phyloP scores from a whole-genome alignment of 2,113 vertebrate genomes.

The Atherinomorus stipes region DNA sequence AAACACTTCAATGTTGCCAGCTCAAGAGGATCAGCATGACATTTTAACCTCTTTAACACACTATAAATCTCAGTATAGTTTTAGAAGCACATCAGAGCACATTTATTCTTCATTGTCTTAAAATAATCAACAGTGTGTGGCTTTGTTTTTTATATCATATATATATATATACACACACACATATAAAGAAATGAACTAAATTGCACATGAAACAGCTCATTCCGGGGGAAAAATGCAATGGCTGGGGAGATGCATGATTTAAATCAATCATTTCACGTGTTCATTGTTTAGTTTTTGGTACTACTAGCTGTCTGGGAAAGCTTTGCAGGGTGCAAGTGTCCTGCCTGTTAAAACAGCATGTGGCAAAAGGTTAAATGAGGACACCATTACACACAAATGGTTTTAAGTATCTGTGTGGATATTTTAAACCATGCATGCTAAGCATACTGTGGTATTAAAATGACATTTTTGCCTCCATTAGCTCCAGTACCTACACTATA shows the following conservation, averaged over 20 bases:
- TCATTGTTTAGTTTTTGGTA: slow-evolving; percentile 7
- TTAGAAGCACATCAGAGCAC: too few species aligned
- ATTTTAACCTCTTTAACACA: too few species aligned
- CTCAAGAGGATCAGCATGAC: too few species aligned
- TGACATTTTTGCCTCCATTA: background rate
- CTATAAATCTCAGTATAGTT: too few species aligned
- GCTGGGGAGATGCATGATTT: background rate
- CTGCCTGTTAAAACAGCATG: slow-evolving; percentile 16
- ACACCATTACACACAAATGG: background rate
- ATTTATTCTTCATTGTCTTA: too few species aligned
- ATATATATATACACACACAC: too few species aligned
- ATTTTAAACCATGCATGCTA: background rate
- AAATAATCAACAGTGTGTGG: too few species aligned
- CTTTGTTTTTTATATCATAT: too few species aligned
- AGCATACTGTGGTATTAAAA: background rate
- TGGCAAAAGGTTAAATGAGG: slow-evolving; percentile 30
- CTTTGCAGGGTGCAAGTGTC: background rate
- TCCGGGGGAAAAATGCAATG: background rate
- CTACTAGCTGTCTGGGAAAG: slow-evolving; percentile 15
- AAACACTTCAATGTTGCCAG: too few species aligned
- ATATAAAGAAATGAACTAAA: too few species aligned
- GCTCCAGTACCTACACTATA: background rate
- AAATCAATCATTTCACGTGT: background rate
- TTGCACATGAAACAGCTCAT: background rate
- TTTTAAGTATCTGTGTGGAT: background rate